Conservation (phyloP, 2,113 vertebrate genomes). For the Oreocharis arfaki region DNA sequence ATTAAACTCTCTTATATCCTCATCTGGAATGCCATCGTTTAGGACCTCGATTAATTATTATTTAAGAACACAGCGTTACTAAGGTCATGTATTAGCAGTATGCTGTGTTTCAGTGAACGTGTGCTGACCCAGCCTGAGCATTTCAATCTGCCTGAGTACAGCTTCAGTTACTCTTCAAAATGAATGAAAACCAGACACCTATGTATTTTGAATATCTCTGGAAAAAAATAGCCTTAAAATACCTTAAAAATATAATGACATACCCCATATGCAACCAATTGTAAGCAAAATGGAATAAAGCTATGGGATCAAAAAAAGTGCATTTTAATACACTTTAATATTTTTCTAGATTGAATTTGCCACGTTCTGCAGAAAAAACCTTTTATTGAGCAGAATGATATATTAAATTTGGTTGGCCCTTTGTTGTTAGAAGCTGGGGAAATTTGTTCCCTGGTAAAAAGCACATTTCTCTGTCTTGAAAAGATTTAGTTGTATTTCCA, state of each 20-base stretch:
- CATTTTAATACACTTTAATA: background rate
- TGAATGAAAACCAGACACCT: background rate
- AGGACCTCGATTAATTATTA: background rate
- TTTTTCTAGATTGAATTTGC: constrained; percentile 1
- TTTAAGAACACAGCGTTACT: background rate
- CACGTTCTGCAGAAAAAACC: background rate
- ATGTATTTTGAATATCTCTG: background rate
- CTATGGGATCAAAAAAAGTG: background rate
- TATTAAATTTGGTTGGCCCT: background rate
- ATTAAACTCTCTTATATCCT: background rate
- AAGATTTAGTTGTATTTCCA: background rate
- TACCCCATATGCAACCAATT: background rate
- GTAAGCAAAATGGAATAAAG: background rate
- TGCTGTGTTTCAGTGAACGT: background rate
- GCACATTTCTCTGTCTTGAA: background rate
- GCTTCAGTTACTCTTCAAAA: background rate
- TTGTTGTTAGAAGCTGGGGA: background rate
- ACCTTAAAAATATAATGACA: background rate
- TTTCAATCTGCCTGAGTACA: background rate
- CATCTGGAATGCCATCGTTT: background rate
- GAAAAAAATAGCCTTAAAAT: background rate
- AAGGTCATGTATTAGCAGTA: background rate
- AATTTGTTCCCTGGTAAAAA: background rate
- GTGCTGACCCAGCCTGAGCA: background rate
- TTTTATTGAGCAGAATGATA: background rate